Conservation (phyloP, 2,888 invertebrate genomes). For the Pemphredon lugubris region DNA sequence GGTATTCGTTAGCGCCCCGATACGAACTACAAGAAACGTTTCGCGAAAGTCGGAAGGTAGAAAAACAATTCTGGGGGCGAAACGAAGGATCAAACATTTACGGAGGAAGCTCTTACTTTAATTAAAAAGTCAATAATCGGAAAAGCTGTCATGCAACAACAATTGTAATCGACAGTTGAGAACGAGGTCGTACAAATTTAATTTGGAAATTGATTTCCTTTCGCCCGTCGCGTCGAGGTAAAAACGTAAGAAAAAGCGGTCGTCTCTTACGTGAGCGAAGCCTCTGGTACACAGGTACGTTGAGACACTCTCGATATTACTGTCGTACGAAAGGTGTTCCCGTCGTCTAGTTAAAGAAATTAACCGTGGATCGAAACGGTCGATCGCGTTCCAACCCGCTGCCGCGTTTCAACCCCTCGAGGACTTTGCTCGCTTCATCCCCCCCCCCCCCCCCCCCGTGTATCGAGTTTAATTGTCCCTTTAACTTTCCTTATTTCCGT, state of each 20-base stretch:
- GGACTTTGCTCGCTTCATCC: neutral
- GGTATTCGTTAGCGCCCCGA: too few relatives aligned
- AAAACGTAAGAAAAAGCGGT: conserved; percentile 1
- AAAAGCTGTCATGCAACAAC: too few relatives aligned
- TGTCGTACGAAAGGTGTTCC: neutral
- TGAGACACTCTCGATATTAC: neutral
- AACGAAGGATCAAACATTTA: too few relatives aligned
- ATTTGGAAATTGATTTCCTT: conserved; percentile 1
- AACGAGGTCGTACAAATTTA: neutral
- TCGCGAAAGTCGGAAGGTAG: too few relatives aligned
- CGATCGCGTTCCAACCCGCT: neutral
- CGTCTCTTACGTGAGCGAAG: neutral
- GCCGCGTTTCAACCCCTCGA: neutral
- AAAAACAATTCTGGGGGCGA: neutral
- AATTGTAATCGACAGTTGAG: neutral
- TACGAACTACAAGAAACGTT: too few relatives aligned
- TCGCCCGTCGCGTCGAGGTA: neutral
- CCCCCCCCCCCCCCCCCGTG: neutral
- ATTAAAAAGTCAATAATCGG: too few relatives aligned
- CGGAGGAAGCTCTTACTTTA: too few relatives aligned
- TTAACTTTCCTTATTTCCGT: conserved; percentile 66
- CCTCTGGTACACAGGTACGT: neutral
- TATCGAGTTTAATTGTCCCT: conserved; percentile 60
- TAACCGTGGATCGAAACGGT: conserved; percentile 7
- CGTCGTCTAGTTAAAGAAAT: conserved; percentile 11